Evolutionary conservation across 2,888 invertebrate species (phyloP), one percentile per base, ranked within the genome.

Genomic region (Agrochola litura): DNA sequence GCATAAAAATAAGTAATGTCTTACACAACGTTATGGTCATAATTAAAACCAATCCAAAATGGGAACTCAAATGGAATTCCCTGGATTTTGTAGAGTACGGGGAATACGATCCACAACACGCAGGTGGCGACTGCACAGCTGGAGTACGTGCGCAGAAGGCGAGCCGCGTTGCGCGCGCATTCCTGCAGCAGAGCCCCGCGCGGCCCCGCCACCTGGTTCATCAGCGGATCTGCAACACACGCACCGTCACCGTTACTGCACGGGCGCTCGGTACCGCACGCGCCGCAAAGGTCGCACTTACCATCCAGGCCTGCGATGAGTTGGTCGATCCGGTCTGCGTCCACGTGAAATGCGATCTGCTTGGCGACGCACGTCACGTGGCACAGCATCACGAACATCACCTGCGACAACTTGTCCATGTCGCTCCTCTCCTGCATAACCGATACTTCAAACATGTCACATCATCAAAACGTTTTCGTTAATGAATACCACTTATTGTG

Each of bases 311-410:
- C 64, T 1, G 82, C 76, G 69, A 90, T 60, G 56, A 89, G 75
- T 12, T 4, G 70, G 52, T 90, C 87, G 66, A 90, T 83, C 16
- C 83, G 73, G 16, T 70, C 80, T 22, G 87, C 88, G 49, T 84
- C 64, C 68, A 82, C 25, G 79, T 92, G 89, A 80, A 95, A 94
- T 58, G 92, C 92, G 46, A 93, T 19, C 81, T 95, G 95, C 88
- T 95, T 95, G 37, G 88, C 92, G 83, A 95, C 85, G 43, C 95
- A 94, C 6, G 95, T 95, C 77, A 94, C 87, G 89, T 95, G 94
- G 79, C 95, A 95, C 70, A 95, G 89, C 87, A 95, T 86, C 81
- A 95, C 88, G 86, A 95, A 95, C 94, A 95, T 90, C 81, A 95
- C 95, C 8, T 92, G 91, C 3, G 95, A 91, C 70, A 95, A 82